Evolutionary conservation across 2,797 vertebrate genomes (phyloP).

Genomic region (Aulostomus chinensis): DNA sequence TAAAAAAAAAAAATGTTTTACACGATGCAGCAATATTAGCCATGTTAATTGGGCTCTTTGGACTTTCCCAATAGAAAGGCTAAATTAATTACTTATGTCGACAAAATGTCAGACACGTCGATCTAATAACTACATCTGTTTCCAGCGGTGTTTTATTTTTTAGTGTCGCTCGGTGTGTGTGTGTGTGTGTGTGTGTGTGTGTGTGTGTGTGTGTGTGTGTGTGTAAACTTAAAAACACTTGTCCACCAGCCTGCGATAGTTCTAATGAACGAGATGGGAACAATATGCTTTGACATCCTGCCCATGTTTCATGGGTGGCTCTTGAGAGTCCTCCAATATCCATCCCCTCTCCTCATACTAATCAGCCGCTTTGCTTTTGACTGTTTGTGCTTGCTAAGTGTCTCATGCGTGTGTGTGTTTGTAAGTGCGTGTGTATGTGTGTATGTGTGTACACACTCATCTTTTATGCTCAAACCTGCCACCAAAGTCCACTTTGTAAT

Average conservation of each 20-base stretch:
- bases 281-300: conserved; percentile 74
- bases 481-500: conserved; percentile 32
- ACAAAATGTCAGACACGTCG: conserved; percentile 82
- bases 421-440: conserved; percentile 6
- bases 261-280: conserved; percentile 74
- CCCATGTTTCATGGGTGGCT: conserved; percentile 65
- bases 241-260: conserved; percentile 49
- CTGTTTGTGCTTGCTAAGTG: conserved; percentile 60
- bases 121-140: conserved; percentile 79
- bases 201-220: conserved; percentile 15
- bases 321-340: conserved; percentile 67
- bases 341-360: conserved; percentile 63
- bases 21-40: conserved; percentile 81
- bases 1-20: conserved; percentile 82
- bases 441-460: not conserved
- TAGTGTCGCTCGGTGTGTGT: conserved; percentile 13
- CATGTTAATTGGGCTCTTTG: conserved; percentile 85
- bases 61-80: conserved; percentile 82
- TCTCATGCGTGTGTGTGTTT: conserved; percentile 32
- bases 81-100: conserved; percentile 85
- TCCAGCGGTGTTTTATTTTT: conserved; percentile 60
- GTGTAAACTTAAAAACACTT: conserved; percentile 25
- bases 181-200: conserved; percentile 7
- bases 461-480: conserved; percentile 31
- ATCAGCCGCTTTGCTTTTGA: conserved; percentile 65